Evolutionary conservation across 2,888 invertebrate genomes (phyloP).

Genomic region (Himalopsyche japonica): DNA sequence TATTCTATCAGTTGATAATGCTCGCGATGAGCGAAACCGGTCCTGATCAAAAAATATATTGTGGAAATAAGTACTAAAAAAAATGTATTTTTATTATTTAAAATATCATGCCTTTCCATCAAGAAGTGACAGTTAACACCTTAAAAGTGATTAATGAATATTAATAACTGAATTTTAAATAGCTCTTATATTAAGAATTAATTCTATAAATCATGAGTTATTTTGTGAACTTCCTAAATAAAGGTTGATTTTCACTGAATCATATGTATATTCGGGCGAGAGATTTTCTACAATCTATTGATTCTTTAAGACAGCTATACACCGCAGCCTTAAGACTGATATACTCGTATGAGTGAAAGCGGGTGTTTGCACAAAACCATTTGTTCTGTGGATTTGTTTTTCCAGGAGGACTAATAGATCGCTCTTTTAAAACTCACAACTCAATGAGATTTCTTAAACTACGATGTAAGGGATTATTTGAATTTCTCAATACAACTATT

Average conservation of each 20-base stretch:
- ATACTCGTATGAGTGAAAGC: background rate
- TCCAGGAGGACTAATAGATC: background rate
- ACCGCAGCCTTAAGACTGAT: constrained; percentile 1
- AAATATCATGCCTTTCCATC: no score
- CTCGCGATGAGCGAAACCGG: no score
- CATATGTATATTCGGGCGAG: constrained; percentile 9
- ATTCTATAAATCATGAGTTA: background rate
- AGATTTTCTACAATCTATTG: constrained; percentile 27
- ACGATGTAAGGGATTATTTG: background rate
- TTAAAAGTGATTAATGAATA: no score
- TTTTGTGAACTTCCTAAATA: background rate
- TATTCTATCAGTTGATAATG: no score
- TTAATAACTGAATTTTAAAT: no score
- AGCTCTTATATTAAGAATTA: no score
- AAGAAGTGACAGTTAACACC: no score
- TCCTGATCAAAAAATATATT: no score
- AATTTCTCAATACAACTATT: no score
- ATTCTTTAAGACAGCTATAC: constrained; percentile 12
- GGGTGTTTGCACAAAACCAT: constrained; percentile 24
- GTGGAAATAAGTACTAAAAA: no score
- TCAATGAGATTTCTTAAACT: background rate
- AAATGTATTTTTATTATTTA: no score
- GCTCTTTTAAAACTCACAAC: background rate
- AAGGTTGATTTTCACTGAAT: background rate
- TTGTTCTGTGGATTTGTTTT: background rate